Base-by-base conservation (phyloP, 2,888 invertebrate genomes). In the Orchesella flavescens region DNA sequence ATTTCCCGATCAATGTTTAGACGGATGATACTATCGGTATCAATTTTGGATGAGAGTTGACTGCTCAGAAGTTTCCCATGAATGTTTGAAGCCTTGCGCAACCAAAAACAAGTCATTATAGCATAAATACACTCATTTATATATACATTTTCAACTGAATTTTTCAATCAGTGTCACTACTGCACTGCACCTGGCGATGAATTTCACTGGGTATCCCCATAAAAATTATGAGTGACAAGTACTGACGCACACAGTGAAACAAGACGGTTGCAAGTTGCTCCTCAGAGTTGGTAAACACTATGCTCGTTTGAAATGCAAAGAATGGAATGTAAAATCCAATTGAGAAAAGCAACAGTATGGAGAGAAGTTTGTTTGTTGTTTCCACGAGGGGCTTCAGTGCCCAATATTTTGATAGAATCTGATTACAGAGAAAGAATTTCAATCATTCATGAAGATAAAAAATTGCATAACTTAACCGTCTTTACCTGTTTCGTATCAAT, bases 191-290 rank as follows among this genome's bases (percentile, higher is more conserved):
- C 69, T 46, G 24, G 9, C 75, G 68, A 53, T 81, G 74, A 23
- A 75, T 57, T 72, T 81, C 74, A 19, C 74, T 81, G 0, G 81
- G 81, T 5, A 81, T 19, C 5, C 75, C 81, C 61, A 81, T 44
- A n/a, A 74, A 71, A 34, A 81, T 13, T 0, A 46, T 5, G 24
- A 81, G 9, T 0, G 74, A 59, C 1, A 53, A 7, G 23, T 68
- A 75, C 17, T 75, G 74, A 1, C 74, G 57, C 10, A 23, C 0
- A 46, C 46, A 24, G 13, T 68, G 17, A 65, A 81, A 69, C 4
- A 74, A n/a, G 43, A 69, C 23, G n/a, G 59, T 59, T 15, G 12
- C 23, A n/a, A 15, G 10, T 9, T 57, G 19, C 13, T 59, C 71
- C 13, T 46, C 46, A 0, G 5, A 2, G 55, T 55, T 71, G 5